Evolutionary conservation across 2,113 vertebrate species (phyloP).

Genomic region (Platysternon megacephalum): DNA sequence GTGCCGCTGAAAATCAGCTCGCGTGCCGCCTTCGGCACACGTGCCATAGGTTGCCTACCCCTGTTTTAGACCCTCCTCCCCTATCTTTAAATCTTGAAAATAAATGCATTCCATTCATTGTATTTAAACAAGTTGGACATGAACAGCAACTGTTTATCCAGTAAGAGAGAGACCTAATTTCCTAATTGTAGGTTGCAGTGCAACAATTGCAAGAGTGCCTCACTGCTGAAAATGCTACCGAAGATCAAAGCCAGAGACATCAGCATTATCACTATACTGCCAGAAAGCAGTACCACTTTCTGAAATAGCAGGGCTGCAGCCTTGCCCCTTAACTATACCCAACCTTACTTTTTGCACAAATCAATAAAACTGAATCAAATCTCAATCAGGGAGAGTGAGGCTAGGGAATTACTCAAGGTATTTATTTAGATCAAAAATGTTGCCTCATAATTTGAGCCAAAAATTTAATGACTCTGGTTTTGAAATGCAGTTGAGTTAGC

Average conservation of each 20-base stretch:
- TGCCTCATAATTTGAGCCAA: background rate
- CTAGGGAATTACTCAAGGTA: background rate
- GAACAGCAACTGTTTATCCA: background rate
- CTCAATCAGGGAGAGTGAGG: rapidly evolving
- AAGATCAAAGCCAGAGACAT: background rate
- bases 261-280: background rate
- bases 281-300: background rate
- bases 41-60: too few species aligned
- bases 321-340: background rate
- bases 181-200: rapidly evolving
- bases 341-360: background rate
- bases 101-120: background rate
- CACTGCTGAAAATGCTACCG: background rate
- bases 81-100: background rate
- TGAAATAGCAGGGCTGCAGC: background rate
- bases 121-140: background rate
- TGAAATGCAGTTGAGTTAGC: rapidly evolving
- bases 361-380: background rate
- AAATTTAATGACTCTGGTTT: background rate
- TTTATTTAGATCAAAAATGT: background rate
- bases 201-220: background rate
- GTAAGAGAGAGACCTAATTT: rapidly evolving
- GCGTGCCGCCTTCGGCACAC: too few species aligned
- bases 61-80: rapidly evolving
- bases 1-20: too few species aligned